Evolutionary conservation across 35 echinoderm and acorn worm genomes (phyloP).

Genomic region (Strongylocentrotus purpuratus): DNA sequence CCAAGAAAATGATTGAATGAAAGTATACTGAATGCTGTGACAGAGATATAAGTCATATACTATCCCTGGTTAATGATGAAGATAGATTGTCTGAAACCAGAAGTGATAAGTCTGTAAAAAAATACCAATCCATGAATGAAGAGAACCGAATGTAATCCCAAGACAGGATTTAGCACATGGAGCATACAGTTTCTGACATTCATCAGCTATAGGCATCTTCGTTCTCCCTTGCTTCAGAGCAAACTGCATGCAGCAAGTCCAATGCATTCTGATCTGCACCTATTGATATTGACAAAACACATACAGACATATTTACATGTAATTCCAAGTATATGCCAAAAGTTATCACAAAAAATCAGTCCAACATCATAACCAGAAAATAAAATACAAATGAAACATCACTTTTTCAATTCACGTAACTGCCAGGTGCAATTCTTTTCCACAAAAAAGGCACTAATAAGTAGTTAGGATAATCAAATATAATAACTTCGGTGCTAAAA

Average conservation of each 20-base stretch:
- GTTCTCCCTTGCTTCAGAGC: not conserved
- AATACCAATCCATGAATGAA: not conserved
- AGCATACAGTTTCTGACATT: not conserved
- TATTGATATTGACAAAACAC: not conserved
- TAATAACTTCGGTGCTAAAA: too few species aligned
- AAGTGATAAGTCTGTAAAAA: not conserved
- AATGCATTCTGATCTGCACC: not conserved
- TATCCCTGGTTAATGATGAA: not conserved
- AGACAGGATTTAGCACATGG: too few species aligned
- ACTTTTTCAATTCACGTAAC: too few species aligned
- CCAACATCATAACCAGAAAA: not conserved
- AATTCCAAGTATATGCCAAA: not conserved
- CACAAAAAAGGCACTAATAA: too few species aligned
- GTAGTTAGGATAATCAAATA: too few species aligned
- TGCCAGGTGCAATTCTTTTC: not conserved
- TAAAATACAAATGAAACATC: too few species aligned
- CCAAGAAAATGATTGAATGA: too few species aligned
- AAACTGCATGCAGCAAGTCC: not conserved
- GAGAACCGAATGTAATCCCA: not conserved
- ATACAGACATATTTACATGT: not conserved
- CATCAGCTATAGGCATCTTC: slow-evolving; percentile 11
- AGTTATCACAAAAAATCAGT: not conserved
- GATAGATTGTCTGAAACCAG: not conserved
- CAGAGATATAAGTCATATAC: not conserved
- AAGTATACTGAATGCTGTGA: too few species aligned